Evolutionary conservation across 2,113 vertebrate species (phyloP), one percentile per base, ranked within the genome.

Genomic region (Pangasianodon gigas): DNA sequence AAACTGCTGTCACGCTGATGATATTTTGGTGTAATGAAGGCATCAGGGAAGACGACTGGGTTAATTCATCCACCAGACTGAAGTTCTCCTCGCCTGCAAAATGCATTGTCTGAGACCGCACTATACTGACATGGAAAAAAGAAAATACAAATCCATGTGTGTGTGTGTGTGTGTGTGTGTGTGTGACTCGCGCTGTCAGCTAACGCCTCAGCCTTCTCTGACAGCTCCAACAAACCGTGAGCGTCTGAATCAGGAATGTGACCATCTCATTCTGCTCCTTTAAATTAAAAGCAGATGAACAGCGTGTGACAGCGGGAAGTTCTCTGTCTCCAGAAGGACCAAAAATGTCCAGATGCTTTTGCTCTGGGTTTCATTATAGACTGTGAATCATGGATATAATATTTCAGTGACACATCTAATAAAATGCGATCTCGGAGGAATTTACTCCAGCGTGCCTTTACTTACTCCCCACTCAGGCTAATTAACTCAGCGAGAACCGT

Each of bases 401-500:
- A 58, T 86, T 88, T 86, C 85, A 87, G 32, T 88, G 89, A 90
- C 74, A 65, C 41, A 26, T 82, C 87, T 91, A 83, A 87, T 32
- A n/a, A 84, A 71, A 80, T 16, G 79, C 48, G 62, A 11, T 83
- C 84, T 84, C 52, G 52, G 71, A 80, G n/a, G 79, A 19, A 54
- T 19, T 54, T 16, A 82, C 79, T 48, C 41, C 58, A 65, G 84
- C 41, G 5, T 51, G 60, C n/a, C 84, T 85, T 67, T 67, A 85
- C 56, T 86, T 32, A 52, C 84, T 52, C 84, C 84, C 89, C 93
- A 69, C 79, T 95, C 93, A 93, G 82, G 44, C 60, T 92, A 92
- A 95, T 92, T 92, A 92, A 92, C 93, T 93, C 91, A 92, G 93
- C 37, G 32, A 91, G 87, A 87, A 88, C 69, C 71, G 92, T 91